phyloP scores from a whole-genome alignment of 2,113 vertebrate genomes.

The Sakesphorus luctuosus region DNA sequence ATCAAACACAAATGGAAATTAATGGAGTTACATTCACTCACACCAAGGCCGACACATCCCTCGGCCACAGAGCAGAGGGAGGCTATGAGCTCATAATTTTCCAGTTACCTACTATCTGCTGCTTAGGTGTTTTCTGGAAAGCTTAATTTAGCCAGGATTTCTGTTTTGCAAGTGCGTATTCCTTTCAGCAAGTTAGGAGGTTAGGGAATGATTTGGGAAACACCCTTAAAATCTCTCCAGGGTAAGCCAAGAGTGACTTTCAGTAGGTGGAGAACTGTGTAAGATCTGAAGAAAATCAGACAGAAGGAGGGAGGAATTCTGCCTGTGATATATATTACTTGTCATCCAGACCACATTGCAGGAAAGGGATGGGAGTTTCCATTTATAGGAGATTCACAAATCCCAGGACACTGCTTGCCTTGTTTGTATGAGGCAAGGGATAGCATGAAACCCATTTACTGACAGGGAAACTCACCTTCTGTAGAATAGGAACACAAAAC shows the following conservation, averaged over 20 bases:
- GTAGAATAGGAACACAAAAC: not conserved
- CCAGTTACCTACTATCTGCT: not conserved
- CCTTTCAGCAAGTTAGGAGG: not conserved
- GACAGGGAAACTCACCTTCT: not conserved
- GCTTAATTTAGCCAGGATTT: not conserved
- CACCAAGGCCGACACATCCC: not conserved
- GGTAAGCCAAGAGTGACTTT: not conserved
- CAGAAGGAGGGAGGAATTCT: not conserved
- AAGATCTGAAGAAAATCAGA: not conserved
- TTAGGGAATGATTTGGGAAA: not conserved
- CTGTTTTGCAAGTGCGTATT: not conserved
- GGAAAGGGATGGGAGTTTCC: not conserved
- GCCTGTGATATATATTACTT: not conserved
- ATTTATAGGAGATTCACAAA: not conserved
- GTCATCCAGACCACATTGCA: not conserved
- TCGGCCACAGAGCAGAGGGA: not conserved
- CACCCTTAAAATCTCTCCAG: not conserved
- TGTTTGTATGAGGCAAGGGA: not conserved
- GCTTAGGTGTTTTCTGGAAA: not conserved
- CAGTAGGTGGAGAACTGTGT: not conserved
- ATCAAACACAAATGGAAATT: slow-evolving; percentile 4
- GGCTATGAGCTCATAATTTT: not conserved
- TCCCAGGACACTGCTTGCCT: not conserved
- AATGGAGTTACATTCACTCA: not conserved
- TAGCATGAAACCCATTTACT: not conserved